phyloP scores from a whole-genome alignment of 2,797 vertebrate genomes.

The Cheirogaleus major region DNA sequence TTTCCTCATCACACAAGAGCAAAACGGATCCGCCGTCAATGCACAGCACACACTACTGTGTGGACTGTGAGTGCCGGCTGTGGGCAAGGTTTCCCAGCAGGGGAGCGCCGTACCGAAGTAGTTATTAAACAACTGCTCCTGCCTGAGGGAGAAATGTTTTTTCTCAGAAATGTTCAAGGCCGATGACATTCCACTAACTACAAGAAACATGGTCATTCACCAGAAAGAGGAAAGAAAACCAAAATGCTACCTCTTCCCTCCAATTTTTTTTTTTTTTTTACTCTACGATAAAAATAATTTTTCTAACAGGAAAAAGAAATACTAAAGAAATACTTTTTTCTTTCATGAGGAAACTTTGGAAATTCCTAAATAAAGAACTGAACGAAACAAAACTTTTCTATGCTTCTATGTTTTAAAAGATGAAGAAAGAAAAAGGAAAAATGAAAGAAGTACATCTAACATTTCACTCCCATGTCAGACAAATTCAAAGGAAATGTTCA shows the following conservation, averaged over 20 bases:
- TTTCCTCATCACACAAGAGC: too few relatives aligned
- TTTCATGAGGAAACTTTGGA: neutral
- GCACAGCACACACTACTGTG: too few relatives aligned
- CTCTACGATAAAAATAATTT: conserved; percentile 7
- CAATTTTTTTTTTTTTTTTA: neutral
- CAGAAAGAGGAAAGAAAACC: neutral
- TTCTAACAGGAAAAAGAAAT: neutral
- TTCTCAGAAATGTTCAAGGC: neutral
- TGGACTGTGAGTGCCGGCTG: too few relatives aligned
- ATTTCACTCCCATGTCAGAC: neutral
- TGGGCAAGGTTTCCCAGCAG: too few relatives aligned
- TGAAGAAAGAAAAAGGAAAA: neutral
- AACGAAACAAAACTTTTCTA: too few relatives aligned
- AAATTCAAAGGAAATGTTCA: conserved; percentile 3
- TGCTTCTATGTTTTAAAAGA: neutral
- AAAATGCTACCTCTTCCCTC: neutral
- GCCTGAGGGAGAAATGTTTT: neutral
- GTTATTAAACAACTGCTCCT: neutral
- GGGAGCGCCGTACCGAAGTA: too few relatives aligned
- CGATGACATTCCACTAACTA: neutral
- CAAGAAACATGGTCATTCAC: neutral
- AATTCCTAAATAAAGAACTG: conserved; percentile 4
- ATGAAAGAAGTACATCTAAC: neutral
- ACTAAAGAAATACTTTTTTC: neutral
- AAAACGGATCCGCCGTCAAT: too few relatives aligned